phyloP scores from a whole-genome alignment of 2,797 vertebrate genomes.

The Enteromius mattozi region DNA sequence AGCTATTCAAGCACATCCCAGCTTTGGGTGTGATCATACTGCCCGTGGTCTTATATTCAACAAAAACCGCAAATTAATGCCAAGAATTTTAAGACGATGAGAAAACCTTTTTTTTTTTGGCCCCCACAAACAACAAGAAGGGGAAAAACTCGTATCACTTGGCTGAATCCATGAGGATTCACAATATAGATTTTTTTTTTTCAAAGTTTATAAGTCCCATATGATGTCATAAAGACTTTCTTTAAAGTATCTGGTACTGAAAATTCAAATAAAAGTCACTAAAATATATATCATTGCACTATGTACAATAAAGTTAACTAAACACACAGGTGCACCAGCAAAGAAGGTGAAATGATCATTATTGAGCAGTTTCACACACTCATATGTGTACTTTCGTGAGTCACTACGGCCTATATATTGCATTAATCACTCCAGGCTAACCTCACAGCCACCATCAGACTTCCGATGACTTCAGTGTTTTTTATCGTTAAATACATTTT shows the following conservation, averaged over 20 bases:
- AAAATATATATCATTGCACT: conserved; percentile 33
- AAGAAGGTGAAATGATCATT: conserved; percentile 31
- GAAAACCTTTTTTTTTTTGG: not conserved
- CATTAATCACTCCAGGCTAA: conserved; percentile 8
- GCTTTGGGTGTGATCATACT: conserved; percentile 13
- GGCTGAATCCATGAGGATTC: not conserved
- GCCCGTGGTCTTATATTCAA: not conserved
- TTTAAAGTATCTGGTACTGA: conserved; percentile 17
- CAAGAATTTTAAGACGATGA: not conserved
- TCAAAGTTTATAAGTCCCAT: not conserved
- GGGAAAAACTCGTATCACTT: not conserved
- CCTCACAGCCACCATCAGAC: not conserved
- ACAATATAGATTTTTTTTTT: no score
- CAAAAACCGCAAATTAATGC: not conserved
- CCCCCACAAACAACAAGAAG: not conserved
- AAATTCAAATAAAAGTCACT: conserved; percentile 32
- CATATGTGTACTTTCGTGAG: conserved; percentile 1
- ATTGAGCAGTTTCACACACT: conserved; percentile 31
- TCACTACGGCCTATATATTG: conserved; percentile 21
- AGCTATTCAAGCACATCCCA: not conserved
- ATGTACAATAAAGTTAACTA: conserved; percentile 46
- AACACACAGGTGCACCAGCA: conserved; percentile 10
- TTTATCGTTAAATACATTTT: conserved; percentile 41
- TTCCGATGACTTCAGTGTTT: conserved; percentile 33
- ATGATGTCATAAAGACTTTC: not conserved